Evolutionary conservation across 2,888 invertebrate genomes (phyloP).

Genomic region (Octonoba sinensis): DNA sequence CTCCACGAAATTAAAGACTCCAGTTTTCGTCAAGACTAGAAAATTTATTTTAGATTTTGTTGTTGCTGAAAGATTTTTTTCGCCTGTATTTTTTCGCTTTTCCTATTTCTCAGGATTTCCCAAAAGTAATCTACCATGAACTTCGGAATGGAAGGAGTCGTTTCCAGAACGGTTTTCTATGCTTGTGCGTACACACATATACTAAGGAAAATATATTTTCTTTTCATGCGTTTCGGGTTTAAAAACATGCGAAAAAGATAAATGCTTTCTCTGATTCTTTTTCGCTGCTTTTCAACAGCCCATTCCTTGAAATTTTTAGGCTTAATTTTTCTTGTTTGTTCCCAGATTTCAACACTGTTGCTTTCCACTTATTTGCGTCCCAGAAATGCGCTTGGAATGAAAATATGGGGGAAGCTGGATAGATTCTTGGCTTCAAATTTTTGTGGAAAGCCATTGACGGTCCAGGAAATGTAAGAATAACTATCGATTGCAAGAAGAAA

Average conservation of each 20-base stretch:
- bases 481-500: not conserved
- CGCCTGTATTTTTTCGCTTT: conserved; percentile 11
- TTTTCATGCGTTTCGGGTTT: conserved; percentile 15
- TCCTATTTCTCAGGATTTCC: conserved; percentile 26
- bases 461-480: not conserved
- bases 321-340: conserved; percentile 8
- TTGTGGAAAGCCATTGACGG: too few species aligned
- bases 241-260: conserved; percentile 56
- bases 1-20: conserved; percentile 55
- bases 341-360: conserved; percentile 1
- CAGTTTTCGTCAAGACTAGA: conserved; percentile 18
- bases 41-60: not conserved
- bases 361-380: not conserved
- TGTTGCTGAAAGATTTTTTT: conserved; percentile 16
- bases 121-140: conserved; percentile 52
- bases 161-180: conserved; percentile 11
- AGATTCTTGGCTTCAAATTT: too few species aligned
- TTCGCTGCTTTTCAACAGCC: conserved; percentile 46
- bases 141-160: conserved; percentile 38
- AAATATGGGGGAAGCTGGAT: too few species aligned
- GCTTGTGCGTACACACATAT: not conserved
- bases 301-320: conserved; percentile 40
- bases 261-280: conserved; percentile 41
- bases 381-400: too few species aligned
- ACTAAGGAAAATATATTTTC: conserved; percentile 29